Evolutionary conservation across 53 echinoderm and acorn worm species (phyloP).

Genomic region (Henricia sp.): DNA sequence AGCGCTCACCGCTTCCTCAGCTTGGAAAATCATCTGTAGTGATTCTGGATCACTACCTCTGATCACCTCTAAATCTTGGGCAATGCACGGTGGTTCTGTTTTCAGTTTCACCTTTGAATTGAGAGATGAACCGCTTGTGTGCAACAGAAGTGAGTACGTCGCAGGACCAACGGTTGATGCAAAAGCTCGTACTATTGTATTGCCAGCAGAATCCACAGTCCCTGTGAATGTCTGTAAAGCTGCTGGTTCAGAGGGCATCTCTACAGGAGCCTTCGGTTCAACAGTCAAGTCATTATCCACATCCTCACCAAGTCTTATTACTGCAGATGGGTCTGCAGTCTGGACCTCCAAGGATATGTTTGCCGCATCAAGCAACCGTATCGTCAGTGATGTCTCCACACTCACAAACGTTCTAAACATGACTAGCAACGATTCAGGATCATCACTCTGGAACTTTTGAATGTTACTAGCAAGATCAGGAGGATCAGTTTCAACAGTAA

Average conservation of each 20-base stretch:
- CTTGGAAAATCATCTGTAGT: constrained; percentile 3
- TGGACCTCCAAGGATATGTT: constrained; percentile 21
- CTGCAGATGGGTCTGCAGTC: background rate
- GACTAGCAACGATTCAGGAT: background rate
- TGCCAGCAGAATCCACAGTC: background rate
- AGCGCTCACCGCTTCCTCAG: background rate
- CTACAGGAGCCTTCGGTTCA: background rate
- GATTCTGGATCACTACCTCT: constrained; percentile 15
- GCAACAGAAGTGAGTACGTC: background rate
- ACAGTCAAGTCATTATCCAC: background rate
- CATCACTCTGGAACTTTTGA: background rate
- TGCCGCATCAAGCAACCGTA: constrained; percentile 18
- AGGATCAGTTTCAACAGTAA: constrained; percentile 2
- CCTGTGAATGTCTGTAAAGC: background rate
- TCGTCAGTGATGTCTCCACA: background rate
- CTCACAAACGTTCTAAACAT: background rate
- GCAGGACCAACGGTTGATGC: constrained; percentile 10
- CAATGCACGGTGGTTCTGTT: background rate
- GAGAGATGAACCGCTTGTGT: background rate
- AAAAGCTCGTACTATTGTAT: background rate
- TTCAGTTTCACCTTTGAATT: background rate
- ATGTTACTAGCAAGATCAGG: constrained; percentile 2
- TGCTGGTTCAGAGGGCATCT: background rate
- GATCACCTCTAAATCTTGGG: background rate
- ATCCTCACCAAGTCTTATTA: background rate